A percentile compares a stretch with the other conserved stretches of the same genome.
Evolutionary conservation across 2,888 invertebrate species (phyloP).

Genomic region (Megastigmus dorsalis): DNA sequence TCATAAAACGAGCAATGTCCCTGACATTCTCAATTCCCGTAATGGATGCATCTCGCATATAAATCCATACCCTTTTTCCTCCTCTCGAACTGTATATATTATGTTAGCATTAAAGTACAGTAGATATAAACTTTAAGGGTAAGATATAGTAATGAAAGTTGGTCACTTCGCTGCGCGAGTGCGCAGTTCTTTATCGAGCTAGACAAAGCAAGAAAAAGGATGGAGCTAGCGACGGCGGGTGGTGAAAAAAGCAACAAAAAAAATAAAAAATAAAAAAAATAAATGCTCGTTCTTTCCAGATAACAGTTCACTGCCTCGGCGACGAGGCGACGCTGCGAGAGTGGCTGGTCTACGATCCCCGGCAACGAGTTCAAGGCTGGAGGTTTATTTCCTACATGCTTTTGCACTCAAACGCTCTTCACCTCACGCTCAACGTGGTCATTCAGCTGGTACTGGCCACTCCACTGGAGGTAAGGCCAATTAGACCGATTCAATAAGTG

Average conservation of each 20-base stretch:
- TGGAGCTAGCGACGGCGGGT: background rate
- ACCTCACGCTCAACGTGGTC: constrained; percentile 85
- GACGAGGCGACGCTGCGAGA: constrained; percentile 67
- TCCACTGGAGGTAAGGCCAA: constrained; percentile 70
- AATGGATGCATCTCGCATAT: no score
- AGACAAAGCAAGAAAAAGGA: background rate
- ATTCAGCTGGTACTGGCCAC: constrained; percentile 78
- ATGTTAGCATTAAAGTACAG: no score
- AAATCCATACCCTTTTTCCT: no score
- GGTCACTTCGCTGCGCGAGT: constrained; percentile 16
- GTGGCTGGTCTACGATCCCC: constrained; percentile 79
- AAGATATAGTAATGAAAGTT: constrained; percentile 39
- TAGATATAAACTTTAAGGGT: constrained; percentile 15
- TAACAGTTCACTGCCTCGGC: constrained; percentile 70
- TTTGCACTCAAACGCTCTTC: constrained; percentile 85
- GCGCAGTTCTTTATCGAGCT: constrained; percentile 9
- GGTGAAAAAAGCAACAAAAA: no score
- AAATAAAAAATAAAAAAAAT: constrained; percentile 8
- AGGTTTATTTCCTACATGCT: constrained; percentile 87
- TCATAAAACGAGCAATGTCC: no score
- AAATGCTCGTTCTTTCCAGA: constrained; percentile 60
- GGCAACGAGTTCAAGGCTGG: constrained; percentile 84
- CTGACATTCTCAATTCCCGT: no score
- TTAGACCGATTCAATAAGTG: constrained; percentile 57
- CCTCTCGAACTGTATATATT: no score